A percentile compares a stretch with the other conserved stretches of the same genome.
phyloP scores from a whole-genome alignment of 1,140 invertebrate species.

The Zaprionus davidi region DNA sequence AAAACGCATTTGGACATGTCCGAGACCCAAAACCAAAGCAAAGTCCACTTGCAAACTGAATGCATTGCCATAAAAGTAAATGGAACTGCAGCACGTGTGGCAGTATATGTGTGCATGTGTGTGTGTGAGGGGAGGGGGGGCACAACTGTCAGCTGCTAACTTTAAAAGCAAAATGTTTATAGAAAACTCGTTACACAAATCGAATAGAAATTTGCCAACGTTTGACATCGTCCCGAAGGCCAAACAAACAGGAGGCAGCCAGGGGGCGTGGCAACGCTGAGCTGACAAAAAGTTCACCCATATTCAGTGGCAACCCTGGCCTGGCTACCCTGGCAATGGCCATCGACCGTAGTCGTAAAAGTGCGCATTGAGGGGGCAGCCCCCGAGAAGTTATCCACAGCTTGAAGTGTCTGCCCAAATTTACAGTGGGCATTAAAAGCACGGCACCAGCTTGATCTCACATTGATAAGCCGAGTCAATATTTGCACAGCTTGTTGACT shows the following conservation, averaged over 20 bases:
- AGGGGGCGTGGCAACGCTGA: constrained; percentile 23
- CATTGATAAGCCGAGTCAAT: neutral
- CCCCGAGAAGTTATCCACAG: constrained; percentile 17
- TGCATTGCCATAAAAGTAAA: constrained; percentile 75
- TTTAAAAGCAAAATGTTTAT: constrained; percentile 82
- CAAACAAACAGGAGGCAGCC: constrained; percentile 1
- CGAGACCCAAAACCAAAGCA: constrained; percentile 34
- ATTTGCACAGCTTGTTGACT: neutral
- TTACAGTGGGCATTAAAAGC: constrained; percentile 12
- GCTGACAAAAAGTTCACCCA: constrained; percentile 5
- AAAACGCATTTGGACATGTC: constrained; percentile 77
- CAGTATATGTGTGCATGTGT: constrained; percentile 7
- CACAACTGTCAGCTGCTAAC: constrained; percentile 72
- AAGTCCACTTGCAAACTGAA: constrained; percentile 38
- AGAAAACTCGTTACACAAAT: constrained; percentile 82
- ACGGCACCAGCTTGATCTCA: neutral
- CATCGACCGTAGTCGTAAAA: constrained; percentile 29
- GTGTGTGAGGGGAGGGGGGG: constrained; percentile 10
- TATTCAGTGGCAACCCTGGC: constrained; percentile 20
- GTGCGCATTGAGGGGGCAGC: constrained; percentile 10
- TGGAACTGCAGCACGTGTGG: constrained; percentile 62
- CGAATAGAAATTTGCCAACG: constrained; percentile 73
- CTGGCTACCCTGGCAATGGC: constrained; percentile 7
- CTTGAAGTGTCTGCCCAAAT: constrained; percentile 1
- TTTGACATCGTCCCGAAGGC: constrained; percentile 48